Base-by-base conservation (phyloP, 2,888 invertebrate species). In the Andrena bicolor region DNA sequence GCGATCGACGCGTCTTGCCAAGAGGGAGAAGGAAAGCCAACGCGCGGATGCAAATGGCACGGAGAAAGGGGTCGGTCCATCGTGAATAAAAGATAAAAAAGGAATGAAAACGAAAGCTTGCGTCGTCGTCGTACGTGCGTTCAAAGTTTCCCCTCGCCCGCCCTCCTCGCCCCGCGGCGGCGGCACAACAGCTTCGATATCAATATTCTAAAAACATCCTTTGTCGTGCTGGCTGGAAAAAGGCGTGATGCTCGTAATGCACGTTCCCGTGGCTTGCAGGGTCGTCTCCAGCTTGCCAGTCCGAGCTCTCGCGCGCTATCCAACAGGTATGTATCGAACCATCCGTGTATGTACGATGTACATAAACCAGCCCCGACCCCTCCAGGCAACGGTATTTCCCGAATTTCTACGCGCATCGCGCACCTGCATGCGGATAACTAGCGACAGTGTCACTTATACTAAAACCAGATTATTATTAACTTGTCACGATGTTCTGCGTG, bases 201-300 rank as follows among this genome's bases (percentile, higher is more conserved):
- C 93, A 93, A 93, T 93, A 93, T 94, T 92, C 92, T 93, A 93
- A 93, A 93, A 93, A 92, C 92, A 86, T 91, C 90, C 92, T 93
- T 93, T 93, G 93, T 93, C 91, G 89, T 84, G 83, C 74, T 41
- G 88, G 86, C 56, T 83, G 91, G 89, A 90, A 92, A 93, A 92
- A 92, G 90, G 90, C 91, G 86, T 88, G 65, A 87, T 89, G 84
- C 83, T 76, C 56, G 77, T 77, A 69, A 61, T 60, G 60, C 60
- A 61, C 71, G 71, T 56, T 63, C 71, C 13, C 69, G 70, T 63
- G 75, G 72, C 79, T 51, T 48, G 53, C 58, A 60, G 61, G 66
- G 72, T 60, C 64, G 70, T 73, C 73, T 76, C 58, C 70, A 63
- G 80, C 70, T 66, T 51, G 68, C 30, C 58, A 61, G 48, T 68